These are phyloP conservation scores for Melanerpes aurifrons DNA, from an alignment of 2,113 vertebrate species.

Conservation along the genomic window DNA sequence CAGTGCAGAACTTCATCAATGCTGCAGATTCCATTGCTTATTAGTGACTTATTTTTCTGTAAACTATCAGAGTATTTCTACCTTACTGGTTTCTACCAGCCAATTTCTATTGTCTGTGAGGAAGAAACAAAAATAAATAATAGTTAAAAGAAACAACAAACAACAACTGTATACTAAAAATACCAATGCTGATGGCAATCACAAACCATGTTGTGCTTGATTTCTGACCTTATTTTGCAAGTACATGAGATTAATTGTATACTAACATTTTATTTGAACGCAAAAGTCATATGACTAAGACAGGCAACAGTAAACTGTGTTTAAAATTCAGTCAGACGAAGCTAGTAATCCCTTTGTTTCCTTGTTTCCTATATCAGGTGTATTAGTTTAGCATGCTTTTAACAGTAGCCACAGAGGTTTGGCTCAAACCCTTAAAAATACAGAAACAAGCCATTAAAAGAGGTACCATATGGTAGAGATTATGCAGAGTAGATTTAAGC, in stretches of 20 bases:
- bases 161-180: neutral
- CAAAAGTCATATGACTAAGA: neutral
- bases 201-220: neutral
- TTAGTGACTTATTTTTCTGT: neutral
- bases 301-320: neutral
- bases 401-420: neutral
- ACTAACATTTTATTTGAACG: neutral
- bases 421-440: neutral
- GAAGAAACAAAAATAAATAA: neutral
- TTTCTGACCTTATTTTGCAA: neutral
- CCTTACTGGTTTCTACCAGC: neutral
- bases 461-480: neutral
- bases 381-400: neutral
- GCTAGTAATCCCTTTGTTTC: neutral
- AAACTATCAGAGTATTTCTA: neutral
- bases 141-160: neutral
- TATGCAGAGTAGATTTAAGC: neutral
- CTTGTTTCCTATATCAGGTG: neutral
- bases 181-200: neutral
- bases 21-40: neutral
- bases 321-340: neutral
- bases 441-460: neutral
- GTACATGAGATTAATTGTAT: neutral
- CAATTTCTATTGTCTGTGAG: neutral
- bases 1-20: neutral